Evolutionary conservation across 2,888 invertebrate species (phyloP).

Genomic region (Hesperia comma): DNA sequence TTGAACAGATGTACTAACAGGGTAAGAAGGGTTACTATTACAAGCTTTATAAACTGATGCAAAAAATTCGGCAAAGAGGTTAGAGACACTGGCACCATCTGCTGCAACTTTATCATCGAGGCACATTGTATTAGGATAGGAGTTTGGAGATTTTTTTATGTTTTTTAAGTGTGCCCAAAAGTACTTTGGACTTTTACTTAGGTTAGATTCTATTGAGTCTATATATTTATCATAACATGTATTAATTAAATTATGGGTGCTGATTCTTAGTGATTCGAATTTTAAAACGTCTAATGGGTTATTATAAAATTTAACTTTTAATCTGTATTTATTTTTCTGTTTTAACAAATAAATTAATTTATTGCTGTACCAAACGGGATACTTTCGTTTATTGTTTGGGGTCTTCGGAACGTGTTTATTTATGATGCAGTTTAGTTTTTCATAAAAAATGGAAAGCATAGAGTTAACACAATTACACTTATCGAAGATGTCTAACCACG

Average conservation of each 20-base stretch:
- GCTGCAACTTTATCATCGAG: not conserved
- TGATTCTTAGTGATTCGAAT: conserved; percentile 14
- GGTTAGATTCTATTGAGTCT: conserved; percentile 4
- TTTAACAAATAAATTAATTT: conserved; percentile 5
- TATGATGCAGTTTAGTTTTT: not conserved
- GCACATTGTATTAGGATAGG: conserved; percentile 9
- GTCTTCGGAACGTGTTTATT: conserved; percentile 16
- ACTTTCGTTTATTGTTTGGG: not conserved
- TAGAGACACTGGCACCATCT: not conserved
- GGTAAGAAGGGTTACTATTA: not conserved
- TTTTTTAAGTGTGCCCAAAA: conserved; percentile 34
- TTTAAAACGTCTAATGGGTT: conserved; percentile 20
- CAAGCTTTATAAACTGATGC: conserved; percentile 11
- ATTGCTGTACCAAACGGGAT: conserved; percentile 6
- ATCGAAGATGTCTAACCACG: conserved; percentile 4
- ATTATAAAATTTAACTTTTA: conserved; percentile 18
- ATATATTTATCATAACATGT: conserved; percentile 11
- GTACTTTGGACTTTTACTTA: conserved; percentile 19
- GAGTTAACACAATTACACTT: conserved; percentile 1
- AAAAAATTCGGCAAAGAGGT: conserved; percentile 17
- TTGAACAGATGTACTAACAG: not conserved
- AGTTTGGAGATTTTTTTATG: conserved; percentile 11
- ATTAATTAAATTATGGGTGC: not conserved
- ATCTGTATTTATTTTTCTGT: conserved; percentile 11
- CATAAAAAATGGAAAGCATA: conserved; percentile 3